Percentiles rank a stretch among this genome's conserved stretches.
phyloP scores from a whole-genome alignment of 2,113 vertebrate genomes.

The Progne subis region DNA sequence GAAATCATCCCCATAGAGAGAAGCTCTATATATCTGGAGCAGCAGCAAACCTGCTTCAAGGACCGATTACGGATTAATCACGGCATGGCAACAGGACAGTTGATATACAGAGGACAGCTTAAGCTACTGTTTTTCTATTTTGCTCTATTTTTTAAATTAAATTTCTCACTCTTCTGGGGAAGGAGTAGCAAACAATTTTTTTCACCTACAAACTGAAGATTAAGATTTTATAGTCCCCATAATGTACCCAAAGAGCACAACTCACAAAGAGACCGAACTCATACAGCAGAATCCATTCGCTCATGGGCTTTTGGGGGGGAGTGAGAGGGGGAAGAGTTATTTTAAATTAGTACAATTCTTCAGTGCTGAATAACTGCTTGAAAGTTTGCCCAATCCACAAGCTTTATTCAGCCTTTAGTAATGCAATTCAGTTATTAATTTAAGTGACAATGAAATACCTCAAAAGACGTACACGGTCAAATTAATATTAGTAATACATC shows the following conservation, averaged over 20 bases:
- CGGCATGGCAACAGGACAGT: neutral
- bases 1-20: conserved; percentile 32
- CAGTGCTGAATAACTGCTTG: neutral
- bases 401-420: neutral
- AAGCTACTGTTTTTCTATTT: conserved; percentile 49
- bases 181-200: neutral
- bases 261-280: neutral
- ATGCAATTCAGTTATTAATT: conserved; percentile 47
- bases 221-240: conserved; percentile 8
- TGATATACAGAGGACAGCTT: conserved; percentile 31
- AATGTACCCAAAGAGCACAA: neutral
- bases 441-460: conserved; percentile 58
- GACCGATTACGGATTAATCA: conserved; percentile 15
- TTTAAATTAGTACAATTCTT: conserved; percentile 10
- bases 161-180: neutral
- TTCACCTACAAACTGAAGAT: neutral
- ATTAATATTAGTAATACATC: conserved; percentile 29
- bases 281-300: neutral
- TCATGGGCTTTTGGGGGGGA: neutral
- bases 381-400: conserved; percentile 5
- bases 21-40: conserved; percentile 1
- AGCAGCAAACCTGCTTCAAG: conserved; percentile 28
- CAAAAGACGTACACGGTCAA: neutral
- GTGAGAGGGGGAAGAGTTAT: neutral
- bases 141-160: conserved; percentile 11